Percentiles rank a stretch among this genome's conserved stretches.
Conservation (phyloP, 2,797 vertebrate genomes). For the Schizothorax lantsangensis region DNA sequence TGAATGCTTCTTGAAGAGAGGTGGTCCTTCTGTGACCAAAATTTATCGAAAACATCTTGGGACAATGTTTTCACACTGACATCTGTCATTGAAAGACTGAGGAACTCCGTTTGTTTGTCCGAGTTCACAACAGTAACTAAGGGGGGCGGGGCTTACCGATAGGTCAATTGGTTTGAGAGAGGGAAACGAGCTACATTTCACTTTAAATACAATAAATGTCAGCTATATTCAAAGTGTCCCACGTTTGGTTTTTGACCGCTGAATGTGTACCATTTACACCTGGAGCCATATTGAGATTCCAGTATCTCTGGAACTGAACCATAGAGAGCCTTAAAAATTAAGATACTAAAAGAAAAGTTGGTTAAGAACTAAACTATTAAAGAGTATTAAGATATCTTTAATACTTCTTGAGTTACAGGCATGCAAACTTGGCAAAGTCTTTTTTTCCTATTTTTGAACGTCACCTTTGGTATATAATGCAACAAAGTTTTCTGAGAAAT, state of each 20-base stretch:
- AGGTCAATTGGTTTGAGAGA: neutral
- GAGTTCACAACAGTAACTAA: no score
- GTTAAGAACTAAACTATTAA: neutral
- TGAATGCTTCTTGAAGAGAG: no score
- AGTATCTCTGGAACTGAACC: neutral
- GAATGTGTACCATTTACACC: neutral
- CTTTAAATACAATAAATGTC: neutral
- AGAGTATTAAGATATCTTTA: neutral
- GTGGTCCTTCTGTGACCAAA: no score
- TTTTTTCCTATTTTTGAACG: no score
- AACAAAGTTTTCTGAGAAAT: no score
- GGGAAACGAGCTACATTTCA: neutral
- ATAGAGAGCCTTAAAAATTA: neutral
- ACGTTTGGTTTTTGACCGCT: no score
- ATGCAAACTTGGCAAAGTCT: neutral
- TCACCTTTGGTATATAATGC: no score
- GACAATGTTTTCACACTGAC: no score
- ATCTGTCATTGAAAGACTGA: no score
- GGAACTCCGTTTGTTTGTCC: no score
- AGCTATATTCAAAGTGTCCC: neutral
- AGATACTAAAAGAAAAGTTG: neutral
- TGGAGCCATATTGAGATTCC: neutral
- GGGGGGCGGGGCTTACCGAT: no score
- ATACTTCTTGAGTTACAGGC: neutral
- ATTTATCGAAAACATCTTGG: no score